Base-by-base conservation (phyloP, 2,888 invertebrate genomes). In the Nasonia oneida region DNA sequence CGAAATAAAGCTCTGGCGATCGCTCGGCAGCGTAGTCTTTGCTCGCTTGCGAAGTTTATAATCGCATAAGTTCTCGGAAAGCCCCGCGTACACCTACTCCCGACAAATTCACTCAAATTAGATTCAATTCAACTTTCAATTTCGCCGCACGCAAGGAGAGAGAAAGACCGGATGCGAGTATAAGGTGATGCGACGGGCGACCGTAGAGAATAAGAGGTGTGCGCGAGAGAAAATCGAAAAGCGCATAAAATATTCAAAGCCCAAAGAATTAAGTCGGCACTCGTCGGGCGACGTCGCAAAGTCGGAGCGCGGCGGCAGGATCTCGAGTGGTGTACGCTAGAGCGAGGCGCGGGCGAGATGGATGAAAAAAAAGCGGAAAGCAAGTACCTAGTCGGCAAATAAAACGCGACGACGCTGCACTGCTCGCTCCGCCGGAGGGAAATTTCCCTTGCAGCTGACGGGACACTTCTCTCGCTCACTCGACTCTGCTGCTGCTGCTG, bases 261-360 rank as follows among this genome's bases (percentile, higher is more conserved):
- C n/a, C 42, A 39, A 86, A 78, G 84, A 84, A 87, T 87, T 87
- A 87, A 87, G 79, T 80, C 87, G 87, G 80, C 84, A 84, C 84
- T 87, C 70, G 29, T 2, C 29, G 14, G 61, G 47, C 57, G 53
- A 81, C 77, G 76, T 15, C 71, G 57, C 64, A 29, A 29, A 76
- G 57, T 15, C 18, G 29, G 37, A 23, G 18, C 18, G 53, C 8
- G 8, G 23, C 10, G 73, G 61, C 37, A n/a, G 57, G 42, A 74
- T 57, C 61, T 57, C 42, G 71, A 81, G 39, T 50, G 71, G 75
- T 50, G 42, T 53, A 64, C 57, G 47, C 18, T 57, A 42, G 61
- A 15, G 77, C 8, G 70, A n/a, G 53, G 73, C 64, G 73, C 64
- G 18, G 29, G 15, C 15, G 47, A n/a, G 71, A 73, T 47, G 74